These are phyloP conservation scores for Xiphias gladius DNA, from an alignment of 2,113 vertebrate genomes.

Conservation along the genomic window DNA sequence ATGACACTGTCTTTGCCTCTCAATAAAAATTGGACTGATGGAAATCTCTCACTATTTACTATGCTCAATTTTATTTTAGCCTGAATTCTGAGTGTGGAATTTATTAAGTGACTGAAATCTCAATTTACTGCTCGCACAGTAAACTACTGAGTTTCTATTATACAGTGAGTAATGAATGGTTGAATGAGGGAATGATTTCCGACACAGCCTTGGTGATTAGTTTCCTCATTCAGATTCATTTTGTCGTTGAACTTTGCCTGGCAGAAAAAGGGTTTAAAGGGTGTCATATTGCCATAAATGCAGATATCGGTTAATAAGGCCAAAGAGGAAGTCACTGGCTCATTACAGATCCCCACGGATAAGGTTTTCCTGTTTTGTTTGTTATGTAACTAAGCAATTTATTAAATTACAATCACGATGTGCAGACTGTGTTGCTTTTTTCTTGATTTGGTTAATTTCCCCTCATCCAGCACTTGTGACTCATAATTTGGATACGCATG, in stretches of 20 bases:
- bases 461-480: background rate
- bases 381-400: conserved; percentile 34
- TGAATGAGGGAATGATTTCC: background rate
- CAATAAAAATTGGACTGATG: background rate
- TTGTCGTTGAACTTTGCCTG: background rate
- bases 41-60: too few species aligned
- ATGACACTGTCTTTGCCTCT: background rate
- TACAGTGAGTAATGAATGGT: background rate
- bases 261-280: conserved; percentile 9
- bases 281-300: conserved; percentile 19
- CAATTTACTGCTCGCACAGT: background rate
- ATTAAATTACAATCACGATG: conserved; percentile 40
- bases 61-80: background rate
- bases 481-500: background rate
- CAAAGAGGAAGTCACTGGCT: conserved; percentile 39
- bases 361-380: conserved; percentile 29
- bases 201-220: background rate
- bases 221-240: background rate
- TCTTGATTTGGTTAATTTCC: conserved; percentile 6
- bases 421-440: conserved; percentile 1
- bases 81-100: too few species aligned
- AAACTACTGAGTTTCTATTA: background rate
- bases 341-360: conserved; percentile 37
- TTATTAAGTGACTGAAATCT: background rate
- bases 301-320: conserved; percentile 46